phyloP scores from a whole-genome alignment of 2,888 invertebrate species.

The Cepaea hortensis region DNA sequence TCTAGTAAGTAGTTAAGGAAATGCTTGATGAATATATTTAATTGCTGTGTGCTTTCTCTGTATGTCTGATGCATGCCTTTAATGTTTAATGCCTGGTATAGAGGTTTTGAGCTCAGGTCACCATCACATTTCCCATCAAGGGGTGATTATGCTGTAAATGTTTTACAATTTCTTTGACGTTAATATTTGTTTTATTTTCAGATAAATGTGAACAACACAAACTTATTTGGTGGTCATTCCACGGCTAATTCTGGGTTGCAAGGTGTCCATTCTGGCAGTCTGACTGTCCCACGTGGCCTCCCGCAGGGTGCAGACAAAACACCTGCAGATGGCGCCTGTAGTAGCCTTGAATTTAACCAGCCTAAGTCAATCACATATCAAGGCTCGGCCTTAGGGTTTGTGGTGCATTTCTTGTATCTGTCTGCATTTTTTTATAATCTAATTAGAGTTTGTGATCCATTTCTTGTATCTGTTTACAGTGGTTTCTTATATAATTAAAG shows the following conservation, averaged over 20 bases:
- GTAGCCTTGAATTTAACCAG: not conserved
- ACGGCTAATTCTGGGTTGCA: not conserved
- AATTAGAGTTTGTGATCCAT: no score
- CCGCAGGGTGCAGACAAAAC: not conserved
- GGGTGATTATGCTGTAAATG: not conserved
- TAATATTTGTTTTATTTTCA: not conserved
- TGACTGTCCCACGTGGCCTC: not conserved
- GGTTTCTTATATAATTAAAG: no score
- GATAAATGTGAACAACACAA: constrained; percentile 27
- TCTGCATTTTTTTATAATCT: no score
- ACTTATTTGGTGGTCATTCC: not conserved
- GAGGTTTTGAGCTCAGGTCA: not conserved
- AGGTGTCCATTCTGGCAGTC: not conserved
- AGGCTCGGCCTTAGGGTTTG: not conserved
- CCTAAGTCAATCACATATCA: constrained; percentile 5
- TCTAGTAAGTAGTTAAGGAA: no score
- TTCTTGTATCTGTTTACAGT: no score
- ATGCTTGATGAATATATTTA: no score
- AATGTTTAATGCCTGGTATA: no score
- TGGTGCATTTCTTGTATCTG: not conserved
- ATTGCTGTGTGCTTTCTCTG: no score
- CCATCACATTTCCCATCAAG: not conserved
- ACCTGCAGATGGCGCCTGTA: not conserved
- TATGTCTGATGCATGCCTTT: no score
- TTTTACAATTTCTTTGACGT: not conserved